Conservation (phyloP, 2,888 invertebrate genomes). For the Apamea anceps region DNA sequence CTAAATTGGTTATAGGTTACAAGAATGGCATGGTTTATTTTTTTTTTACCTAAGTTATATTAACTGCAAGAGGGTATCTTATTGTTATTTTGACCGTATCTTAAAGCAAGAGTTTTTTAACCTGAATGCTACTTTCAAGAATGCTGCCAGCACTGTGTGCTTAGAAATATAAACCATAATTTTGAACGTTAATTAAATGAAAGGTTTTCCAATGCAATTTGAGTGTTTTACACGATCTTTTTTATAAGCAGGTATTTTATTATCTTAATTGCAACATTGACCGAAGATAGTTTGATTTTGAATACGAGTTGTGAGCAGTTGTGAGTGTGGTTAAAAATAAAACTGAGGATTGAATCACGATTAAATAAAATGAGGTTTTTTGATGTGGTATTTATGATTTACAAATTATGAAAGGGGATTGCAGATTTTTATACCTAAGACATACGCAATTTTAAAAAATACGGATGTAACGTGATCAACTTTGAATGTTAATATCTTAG, state of each 20-base stretch:
- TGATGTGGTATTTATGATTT: not conserved
- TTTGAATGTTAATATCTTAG: too few species aligned
- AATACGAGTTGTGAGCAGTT: not conserved
- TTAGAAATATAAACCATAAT: not conserved
- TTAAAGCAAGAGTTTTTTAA: not conserved
- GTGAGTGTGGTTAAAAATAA: not conserved
- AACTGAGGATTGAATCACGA: not conserved
- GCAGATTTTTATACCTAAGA: too few species aligned
- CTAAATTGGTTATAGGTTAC: not conserved
- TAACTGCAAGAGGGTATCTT: not conserved
- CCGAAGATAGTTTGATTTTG: not conserved
- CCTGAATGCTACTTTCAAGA: not conserved
- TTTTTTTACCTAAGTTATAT: not conserved
- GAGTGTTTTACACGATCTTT: not conserved
- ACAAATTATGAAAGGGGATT: not conserved
- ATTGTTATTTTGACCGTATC: not conserved
- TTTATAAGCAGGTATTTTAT: not conserved
- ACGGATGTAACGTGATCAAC: too few species aligned
- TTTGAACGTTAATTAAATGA: not conserved
- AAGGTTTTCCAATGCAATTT: not conserved
- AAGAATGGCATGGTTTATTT: not conserved
- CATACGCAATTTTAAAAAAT: too few species aligned
- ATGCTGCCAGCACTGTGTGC: not conserved
- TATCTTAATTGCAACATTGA: too few species aligned
- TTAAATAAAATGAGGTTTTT: not conserved